Base-by-base conservation (phyloP, 2,797 vertebrate species). In the Molothrus aeneus region DNA sequence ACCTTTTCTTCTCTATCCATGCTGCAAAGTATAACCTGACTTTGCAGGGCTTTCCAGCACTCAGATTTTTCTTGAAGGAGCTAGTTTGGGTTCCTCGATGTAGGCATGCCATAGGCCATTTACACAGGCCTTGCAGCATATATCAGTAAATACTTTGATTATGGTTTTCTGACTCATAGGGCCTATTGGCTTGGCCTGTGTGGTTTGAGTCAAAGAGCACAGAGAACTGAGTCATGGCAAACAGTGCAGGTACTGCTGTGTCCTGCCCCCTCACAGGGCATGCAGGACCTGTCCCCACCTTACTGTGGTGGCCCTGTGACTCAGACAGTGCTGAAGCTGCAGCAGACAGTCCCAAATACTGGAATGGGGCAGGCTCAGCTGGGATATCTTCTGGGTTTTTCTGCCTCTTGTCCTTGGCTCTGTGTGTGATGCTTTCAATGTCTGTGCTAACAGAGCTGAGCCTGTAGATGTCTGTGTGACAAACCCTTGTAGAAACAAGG, bases 91-190 rank as follows among this genome's bases (percentile, higher is more conserved):
- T 75, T 87, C 66, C 86, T 2, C 2, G 36, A n/a, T 69, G 19
- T 73, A 65, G 80, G 54, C 16, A 17, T 63, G 51, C 54, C 50
- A 40, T 54, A 56, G 65, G 54, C 63, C 51, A 54, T 65, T 90
- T 85, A 38, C n/a, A 50, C 29, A 80, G 56, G 19, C 47, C 88
- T 88, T 92, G 54, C 64, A 79, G 24, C 61, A 86, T 92, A 78
- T 60, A 48, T 25, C 32, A 16, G 20, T 81, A 53, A 86, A 69
- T 84, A 59, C 48, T 83, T 66, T 75, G 87, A 53, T 88, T 83
- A 45, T 25, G 31, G 29, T 40, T 91, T 95, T 92, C 34, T 50
- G 72, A 11, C 28, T 61, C 57, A 11, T 64, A 66, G 60, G 45
- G 12, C 45, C 81, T 82, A 20, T 65, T 93, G 65, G 61, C 40